phyloP scores from a whole-genome alignment of 2,888 invertebrate species.

The Corbicula japonica region DNA sequence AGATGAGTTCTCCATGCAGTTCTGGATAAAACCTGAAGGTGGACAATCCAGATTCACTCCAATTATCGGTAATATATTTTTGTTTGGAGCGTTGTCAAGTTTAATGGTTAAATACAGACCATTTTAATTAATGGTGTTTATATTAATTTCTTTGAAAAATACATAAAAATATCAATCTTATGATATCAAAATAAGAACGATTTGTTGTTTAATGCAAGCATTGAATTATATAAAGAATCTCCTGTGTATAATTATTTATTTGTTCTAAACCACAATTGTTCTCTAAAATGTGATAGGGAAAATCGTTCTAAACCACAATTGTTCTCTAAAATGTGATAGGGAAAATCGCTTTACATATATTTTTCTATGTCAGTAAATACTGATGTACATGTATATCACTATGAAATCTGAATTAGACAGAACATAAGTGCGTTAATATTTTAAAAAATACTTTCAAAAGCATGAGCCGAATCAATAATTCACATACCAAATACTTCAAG shows the following conservation, averaged over 20 bases:
- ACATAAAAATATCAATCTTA: neutral
- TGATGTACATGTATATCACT: no score
- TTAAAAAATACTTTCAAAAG: no score
- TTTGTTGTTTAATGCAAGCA: neutral
- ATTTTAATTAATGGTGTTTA: neutral
- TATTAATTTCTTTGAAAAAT: neutral
- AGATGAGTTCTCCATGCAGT: constrained; percentile 73
- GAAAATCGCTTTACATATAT: no score
- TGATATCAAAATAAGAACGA: neutral
- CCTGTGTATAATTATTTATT: neutral
- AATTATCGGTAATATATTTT: constrained; percentile 72
- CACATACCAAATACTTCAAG: no score
- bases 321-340: no score
- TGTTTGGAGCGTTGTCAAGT: neutral
- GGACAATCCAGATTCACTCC: constrained; percentile 75
- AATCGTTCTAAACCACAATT: no score
- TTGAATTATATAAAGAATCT: neutral
- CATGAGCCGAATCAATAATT: no score
- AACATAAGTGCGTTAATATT: no score
- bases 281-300: no score
- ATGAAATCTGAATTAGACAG: no score
- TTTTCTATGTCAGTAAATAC: no score
- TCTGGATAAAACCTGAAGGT: constrained; percentile 81
- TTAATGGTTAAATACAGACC: neutral
- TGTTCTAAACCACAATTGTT: no score